Percentiles rank a stretch among this genome's conserved stretches.
Conservation (phyloP, 2,888 invertebrate species). For the Amblyjoppa fuscipennis region DNA sequence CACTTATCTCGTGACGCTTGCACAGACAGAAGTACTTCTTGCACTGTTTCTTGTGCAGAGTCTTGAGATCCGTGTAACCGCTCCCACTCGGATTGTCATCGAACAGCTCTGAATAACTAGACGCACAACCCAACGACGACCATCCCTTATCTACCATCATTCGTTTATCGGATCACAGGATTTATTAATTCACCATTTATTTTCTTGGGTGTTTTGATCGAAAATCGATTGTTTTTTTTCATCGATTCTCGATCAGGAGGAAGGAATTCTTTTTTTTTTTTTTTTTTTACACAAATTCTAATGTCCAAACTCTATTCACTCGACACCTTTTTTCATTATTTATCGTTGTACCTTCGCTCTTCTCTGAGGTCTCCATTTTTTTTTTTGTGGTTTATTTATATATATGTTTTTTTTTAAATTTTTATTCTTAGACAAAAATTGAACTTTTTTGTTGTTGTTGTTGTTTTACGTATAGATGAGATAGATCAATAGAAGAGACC, state of each 20-base stretch:
- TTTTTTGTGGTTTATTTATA: not conserved
- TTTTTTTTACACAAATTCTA: not conserved
- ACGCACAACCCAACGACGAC: conserved; percentile 75
- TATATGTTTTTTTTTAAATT: not conserved
- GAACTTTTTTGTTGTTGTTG: conserved; percentile 52
- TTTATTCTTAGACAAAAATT: not conserved
- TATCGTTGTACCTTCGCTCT: not conserved
- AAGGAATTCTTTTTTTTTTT: not conserved
- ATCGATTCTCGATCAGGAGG: not conserved
- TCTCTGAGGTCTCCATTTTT: not conserved
- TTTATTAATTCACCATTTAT: conserved; percentile 17
- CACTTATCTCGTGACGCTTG: conserved; percentile 82
- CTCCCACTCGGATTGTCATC: conserved; percentile 77
- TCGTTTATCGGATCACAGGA: conserved; percentile 66
- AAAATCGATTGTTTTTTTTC: not conserved
- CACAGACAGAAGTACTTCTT: conserved; percentile 83
- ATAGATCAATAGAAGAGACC: not conserved
- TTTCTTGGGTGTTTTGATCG: not conserved
- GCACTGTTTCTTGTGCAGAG: conserved; percentile 80
- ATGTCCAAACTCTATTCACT: not conserved
- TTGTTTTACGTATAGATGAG: not conserved
- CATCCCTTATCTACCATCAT: conserved; percentile 84
- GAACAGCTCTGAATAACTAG: conserved; percentile 81
- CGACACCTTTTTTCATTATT: not conserved
- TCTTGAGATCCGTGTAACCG: conserved; percentile 78